Conservation (phyloP, 2,113 vertebrate species). For the Strigops habroptila region DNA sequence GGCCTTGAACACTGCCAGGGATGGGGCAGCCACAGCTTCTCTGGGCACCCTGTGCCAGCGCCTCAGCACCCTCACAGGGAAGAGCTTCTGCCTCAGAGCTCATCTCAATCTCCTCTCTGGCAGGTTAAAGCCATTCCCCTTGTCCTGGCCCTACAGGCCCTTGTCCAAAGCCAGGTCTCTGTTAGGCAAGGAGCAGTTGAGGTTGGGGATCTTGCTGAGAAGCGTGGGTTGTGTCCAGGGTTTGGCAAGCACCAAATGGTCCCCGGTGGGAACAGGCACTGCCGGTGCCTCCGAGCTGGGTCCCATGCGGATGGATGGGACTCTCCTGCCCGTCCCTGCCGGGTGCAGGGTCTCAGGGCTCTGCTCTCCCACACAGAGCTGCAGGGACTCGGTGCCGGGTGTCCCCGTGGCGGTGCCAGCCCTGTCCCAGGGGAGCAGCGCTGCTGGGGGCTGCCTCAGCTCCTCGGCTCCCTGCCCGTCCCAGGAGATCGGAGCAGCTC, state of each 20-base stretch:
- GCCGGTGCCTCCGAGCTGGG: background rate
- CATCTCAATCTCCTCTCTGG: background rate
- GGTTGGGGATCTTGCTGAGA: background rate
- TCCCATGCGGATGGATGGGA: background rate
- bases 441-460: conserved; percentile 63
- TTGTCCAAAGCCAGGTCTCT: background rate
- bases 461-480: conserved; percentile 39
- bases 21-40: no score
- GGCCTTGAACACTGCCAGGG: no score
- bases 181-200: fast-evolving
- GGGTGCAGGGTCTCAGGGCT: background rate
- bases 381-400: fast-evolving
- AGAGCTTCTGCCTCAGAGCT: no score
- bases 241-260: fast-evolving
- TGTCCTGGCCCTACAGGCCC: fast-evolving
- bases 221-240: background rate
- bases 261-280: background rate
- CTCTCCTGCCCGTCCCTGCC: background rate
- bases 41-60: no score
- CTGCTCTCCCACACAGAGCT: background rate
- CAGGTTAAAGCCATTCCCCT: background rate
- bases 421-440: conserved; percentile 19
- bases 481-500: background rate
- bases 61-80: no score
- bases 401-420: background rate